Conservation (phyloP, 2,797 vertebrate species). For the Scolopax rusticola region DNA sequence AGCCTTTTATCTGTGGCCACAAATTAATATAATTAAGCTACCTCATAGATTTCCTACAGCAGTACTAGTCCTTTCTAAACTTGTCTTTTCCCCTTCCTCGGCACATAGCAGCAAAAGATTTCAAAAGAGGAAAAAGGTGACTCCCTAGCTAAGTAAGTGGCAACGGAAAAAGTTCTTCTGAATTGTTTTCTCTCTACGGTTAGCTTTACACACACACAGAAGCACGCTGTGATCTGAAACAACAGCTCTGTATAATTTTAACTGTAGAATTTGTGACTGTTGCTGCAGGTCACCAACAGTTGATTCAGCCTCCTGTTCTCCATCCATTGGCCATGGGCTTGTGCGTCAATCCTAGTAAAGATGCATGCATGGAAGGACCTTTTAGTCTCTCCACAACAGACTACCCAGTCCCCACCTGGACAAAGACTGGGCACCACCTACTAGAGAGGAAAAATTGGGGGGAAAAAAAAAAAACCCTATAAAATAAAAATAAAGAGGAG, state of each 20-base stretch:
- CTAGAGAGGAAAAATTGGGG: neutral
- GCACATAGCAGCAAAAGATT: neutral
- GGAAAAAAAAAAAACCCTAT: neutral
- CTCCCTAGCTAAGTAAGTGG: neutral
- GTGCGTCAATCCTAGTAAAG: neutral
- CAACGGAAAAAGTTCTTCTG: neutral
- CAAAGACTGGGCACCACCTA: neutral
- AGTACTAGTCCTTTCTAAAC: neutral
- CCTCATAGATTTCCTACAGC: neutral
- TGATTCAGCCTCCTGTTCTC: neutral
- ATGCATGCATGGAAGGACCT: neutral
- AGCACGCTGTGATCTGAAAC: neutral
- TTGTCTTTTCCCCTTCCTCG: neutral
- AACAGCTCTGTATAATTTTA: neutral
- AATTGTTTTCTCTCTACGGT: neutral
- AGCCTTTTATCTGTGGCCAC: neutral
- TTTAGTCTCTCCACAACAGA: neutral
- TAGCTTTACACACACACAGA: neutral
- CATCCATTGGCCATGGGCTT: rapidly evolving
- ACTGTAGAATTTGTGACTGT: neutral
- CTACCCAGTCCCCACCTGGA: neutral
- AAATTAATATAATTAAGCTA: neutral
- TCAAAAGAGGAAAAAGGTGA: neutral
- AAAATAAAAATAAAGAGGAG: neutral
- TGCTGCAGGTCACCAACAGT: neutral